Evolutionary conservation across 2,113 vertebrate species (phyloP), one percentile per base, ranked within the genome.

Genomic region (Phaethornis superciliosus): DNA sequence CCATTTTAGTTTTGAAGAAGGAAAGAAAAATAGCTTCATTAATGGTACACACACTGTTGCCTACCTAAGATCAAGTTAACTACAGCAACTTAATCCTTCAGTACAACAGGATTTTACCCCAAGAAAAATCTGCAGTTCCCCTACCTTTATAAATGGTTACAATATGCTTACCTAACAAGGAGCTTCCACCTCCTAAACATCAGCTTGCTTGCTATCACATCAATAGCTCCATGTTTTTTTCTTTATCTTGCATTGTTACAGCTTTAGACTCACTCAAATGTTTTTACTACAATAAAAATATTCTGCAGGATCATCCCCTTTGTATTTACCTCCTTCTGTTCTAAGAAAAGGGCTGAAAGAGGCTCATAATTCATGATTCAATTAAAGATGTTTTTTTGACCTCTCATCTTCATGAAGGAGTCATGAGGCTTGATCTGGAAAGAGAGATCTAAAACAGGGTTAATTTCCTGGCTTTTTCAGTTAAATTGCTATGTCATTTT

Each of bases 51-150:
- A 12, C 30, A 55, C 24, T 69, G 59, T 62, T 90, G 40, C n/a
- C 77, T 78, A 75, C 47, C 82, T 86, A 91, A 81, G 52, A 95
- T 84, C 67, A 78, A 44, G 52, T 88, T 88, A 92, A 90, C 58
- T 88, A 27, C 60, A 76, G 60, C 47, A 65, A 33, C 28, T 68
- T 88, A 88, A 90, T 78, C 55, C 79, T 93, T 83, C 60, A 86
- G 3, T 17, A 30, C 44, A 83, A 85, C n/a, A 85, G 46, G 42
- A 90, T 88, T 94, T 93, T 78, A 75, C 22, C 16, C 47, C 49
- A 44, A 81, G 60, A 86, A 95, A 78, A 95, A 86, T 83, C 13
- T 26, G 17, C 77, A 88, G 91, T 88, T 93, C 37, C 83, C 46
- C 90, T 86, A 71, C 32, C 33, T 75, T 60, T 90, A 49, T 60